Percentiles rank a stretch among this genome's conserved stretches.
phyloP scores from a whole-genome alignment of 1,140 invertebrate genomes.

The Aphis craccivora region DNA sequence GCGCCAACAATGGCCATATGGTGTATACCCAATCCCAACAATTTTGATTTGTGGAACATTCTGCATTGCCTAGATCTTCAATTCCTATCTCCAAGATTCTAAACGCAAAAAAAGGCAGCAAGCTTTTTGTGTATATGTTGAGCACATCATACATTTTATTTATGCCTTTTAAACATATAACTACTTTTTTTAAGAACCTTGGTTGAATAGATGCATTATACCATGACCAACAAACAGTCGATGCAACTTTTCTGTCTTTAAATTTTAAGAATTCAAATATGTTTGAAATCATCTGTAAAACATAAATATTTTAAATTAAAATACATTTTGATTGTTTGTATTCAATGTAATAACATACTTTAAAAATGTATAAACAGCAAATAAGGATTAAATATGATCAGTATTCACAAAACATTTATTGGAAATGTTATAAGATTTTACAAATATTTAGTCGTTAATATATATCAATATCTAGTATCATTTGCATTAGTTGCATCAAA shows the following conservation, averaged over 20 bases:
- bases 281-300: not conserved
- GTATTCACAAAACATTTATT: too few relatives aligned
- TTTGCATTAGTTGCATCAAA: too few relatives aligned
- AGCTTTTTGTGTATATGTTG: not conserved
- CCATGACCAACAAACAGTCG: slow-evolving; percentile 19
- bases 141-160: not conserved
- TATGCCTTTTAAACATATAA: not conserved
- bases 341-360: too few relatives aligned
- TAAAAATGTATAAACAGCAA: too few relatives aligned
- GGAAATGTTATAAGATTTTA: too few relatives aligned
- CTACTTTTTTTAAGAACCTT: slow-evolving; percentile 11
- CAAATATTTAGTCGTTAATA: too few relatives aligned
- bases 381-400: too few relatives aligned
- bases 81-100: not conserved
- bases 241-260: not conserved
- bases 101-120: not conserved
- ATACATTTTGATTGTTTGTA: not conserved
- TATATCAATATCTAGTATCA: too few relatives aligned
- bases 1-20: not conserved
- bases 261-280: not conserved
- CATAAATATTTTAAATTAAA: not conserved
- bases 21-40: slow-evolving; percentile 4
- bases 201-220: not conserved
- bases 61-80: not conserved
- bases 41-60: not conserved